Base-by-base conservation (phyloP, 2,113 vertebrate species). In the Heterochromis multidens region DNA sequence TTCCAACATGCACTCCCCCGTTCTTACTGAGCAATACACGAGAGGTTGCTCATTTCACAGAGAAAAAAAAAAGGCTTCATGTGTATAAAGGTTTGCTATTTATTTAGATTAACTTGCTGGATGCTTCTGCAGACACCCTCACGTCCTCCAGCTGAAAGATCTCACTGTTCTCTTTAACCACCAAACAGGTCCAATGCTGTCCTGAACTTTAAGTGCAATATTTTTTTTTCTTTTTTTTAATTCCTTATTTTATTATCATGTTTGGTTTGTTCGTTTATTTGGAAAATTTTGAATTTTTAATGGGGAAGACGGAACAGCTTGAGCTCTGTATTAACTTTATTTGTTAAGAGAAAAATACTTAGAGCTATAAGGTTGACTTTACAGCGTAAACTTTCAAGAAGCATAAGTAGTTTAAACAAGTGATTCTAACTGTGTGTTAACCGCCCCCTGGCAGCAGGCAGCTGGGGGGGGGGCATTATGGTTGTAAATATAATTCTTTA, bases 181-280 rank as follows among this genome's bases (percentile, higher is more conserved):
- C 90, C 92, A 88, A 89, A 93, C 95, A 93, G 85, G 95, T 95
- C 95, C 96, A 93, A 86, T 93, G 93, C 92, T 94, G 92, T 94
- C 96, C 90, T 80, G 93, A 94, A 92, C 86, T 95, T 95, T 96
- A 98, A 98, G 98, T 99, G 98, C 98, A 99, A 99, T 99, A 98
- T 94, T 91, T 94, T 91, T 94, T 91, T 90, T 88, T 92, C 77
- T 74, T 74, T 72, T 23, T 52, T 74, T 52, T 31, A 93, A 78
- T 8, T 89, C 88, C 80, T 89, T 89, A 91, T 90, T 87, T 93
- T 91, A 90, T 93, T 87, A 89, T 93, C 81, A 86, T 94, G 86
- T 92, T 84, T 89, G 92, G 87, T 90, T 93, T 92, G 79, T 95
- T 93, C 83, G 83, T 92, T 91, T 85, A 84, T 95, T 89, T 94